Evolutionary conservation across 2,797 vertebrate genomes (phyloP).

Genomic region (Darevskia nairensis): DNA sequence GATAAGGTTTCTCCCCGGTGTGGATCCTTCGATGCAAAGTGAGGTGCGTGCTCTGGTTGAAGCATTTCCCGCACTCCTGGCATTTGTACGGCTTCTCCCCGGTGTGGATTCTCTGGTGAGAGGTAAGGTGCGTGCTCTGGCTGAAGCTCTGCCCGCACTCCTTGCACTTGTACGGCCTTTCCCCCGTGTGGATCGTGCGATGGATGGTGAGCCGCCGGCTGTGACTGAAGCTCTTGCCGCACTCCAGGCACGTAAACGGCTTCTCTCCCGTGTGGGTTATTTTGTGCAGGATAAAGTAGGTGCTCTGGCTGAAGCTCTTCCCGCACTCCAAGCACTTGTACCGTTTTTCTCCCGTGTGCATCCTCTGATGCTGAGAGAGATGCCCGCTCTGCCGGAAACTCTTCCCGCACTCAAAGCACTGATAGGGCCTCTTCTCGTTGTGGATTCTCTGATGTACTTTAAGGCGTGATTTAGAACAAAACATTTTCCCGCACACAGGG

Average conservation of each 20-base stretch:
- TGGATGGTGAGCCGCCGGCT: neutral
- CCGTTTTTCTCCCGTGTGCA: neutral
- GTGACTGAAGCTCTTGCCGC: constrained; percentile 14
- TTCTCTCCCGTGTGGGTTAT: constrained; percentile 1
- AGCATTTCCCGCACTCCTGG: neutral
- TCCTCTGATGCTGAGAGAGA: constrained; percentile 29
- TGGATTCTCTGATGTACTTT: constrained; percentile 25
- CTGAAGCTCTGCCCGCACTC: neutral
- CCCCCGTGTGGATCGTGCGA: neutral
- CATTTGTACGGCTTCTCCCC: neutral
- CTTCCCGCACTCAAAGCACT: constrained; percentile 14
- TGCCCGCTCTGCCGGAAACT: constrained; percentile 52
- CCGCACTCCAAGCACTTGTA: constrained; percentile 10
- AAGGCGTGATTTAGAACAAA: constrained; percentile 16
- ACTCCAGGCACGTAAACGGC: neutral
- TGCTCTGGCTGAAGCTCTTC: constrained; percentile 49
- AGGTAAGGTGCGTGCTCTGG: neutral
- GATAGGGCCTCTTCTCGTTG: neutral
- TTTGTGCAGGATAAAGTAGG: neutral
- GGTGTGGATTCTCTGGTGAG: constrained; percentile 56
- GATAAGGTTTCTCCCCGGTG: constrained; percentile 37
- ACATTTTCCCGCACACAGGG: neutral
- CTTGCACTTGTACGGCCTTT: neutral
- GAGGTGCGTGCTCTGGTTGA: neutral
- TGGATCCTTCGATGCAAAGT: constrained; percentile 62